phyloP scores from a whole-genome alignment of 1,140 invertebrate species.

The Drosophila paulistorum region DNA sequence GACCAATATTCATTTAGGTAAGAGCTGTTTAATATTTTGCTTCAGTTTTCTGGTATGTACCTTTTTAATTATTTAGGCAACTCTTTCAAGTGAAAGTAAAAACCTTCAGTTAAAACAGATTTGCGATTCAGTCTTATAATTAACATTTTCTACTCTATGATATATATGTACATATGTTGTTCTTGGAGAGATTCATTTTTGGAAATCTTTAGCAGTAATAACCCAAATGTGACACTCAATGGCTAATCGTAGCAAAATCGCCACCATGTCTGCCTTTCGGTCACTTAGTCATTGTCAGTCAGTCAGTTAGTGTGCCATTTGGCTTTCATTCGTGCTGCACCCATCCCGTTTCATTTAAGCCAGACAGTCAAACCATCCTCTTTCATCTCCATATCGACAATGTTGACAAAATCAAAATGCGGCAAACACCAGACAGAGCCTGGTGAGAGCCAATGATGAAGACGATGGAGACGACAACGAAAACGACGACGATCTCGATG shows the following conservation, averaged over 20 bases:
- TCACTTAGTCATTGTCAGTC: conserved; percentile 46
- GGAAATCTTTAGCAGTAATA: background rate
- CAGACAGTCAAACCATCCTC: background rate
- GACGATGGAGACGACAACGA: conserved; percentile 10
- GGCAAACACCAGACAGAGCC: conserved; percentile 32
- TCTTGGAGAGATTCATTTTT: background rate
- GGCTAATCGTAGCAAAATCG: conserved; percentile 42
- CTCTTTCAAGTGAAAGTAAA: too few species aligned
- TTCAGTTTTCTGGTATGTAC: too few species aligned
- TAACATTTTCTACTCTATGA: too few species aligned
- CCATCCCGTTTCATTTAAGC: background rate
- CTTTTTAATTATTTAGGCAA: too few species aligned
- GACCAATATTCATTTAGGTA: too few species aligned
- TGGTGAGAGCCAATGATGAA: conserved; percentile 43
- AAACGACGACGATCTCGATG: background rate
- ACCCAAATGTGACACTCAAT: conserved; percentile 28
- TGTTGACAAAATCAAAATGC: conserved; percentile 79
- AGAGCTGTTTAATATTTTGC: too few species aligned
- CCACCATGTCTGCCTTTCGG: conserved; percentile 38
- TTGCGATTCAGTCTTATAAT: too few species aligned
- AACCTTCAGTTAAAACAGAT: too few species aligned
- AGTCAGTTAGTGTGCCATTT: conserved; percentile 25
- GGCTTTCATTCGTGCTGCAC: conserved; percentile 63
- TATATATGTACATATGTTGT: too few species aligned
- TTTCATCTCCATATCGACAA: conserved; percentile 20